These are phyloP conservation scores for Chloromyia formosa DNA, from an alignment of 2,888 invertebrate species.

Conservation along the genomic window DNA sequence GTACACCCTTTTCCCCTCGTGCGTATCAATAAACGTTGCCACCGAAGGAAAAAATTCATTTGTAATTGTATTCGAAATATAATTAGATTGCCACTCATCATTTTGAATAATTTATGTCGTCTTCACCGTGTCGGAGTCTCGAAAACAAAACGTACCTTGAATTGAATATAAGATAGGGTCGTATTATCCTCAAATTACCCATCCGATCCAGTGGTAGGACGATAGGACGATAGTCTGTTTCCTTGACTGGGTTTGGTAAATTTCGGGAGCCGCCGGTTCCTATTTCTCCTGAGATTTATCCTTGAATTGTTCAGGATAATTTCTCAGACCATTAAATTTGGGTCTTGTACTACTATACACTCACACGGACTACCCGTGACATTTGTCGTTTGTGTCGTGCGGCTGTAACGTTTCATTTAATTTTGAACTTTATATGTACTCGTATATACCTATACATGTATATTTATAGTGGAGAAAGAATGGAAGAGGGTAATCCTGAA, in stretches of 20 bases:
- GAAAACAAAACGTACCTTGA: neutral
- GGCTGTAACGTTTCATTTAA: conserved; percentile 18
- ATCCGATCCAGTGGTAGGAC: neutral
- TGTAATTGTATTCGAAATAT: conserved; percentile 35
- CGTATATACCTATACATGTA: too few species aligned
- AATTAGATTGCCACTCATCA: conserved; percentile 36
- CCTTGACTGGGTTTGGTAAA: neutral
- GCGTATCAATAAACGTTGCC: neutral
- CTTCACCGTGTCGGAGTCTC: neutral
- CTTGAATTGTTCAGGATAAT: conserved; percentile 28
- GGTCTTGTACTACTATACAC: too few species aligned
- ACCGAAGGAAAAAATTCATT: neutral
- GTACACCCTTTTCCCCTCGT: neutral
- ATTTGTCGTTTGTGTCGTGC: conserved; percentile 13
- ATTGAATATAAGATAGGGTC: neutral
- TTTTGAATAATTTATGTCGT: conserved; percentile 29
- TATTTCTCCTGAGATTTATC: conserved; percentile 20
- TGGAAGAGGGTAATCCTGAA: too few species aligned
- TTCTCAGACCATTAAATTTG: conserved; percentile 31
- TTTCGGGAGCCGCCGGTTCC: neutral
- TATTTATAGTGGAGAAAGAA: neutral
- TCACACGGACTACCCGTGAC: too few species aligned
- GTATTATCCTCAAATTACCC: conserved; percentile 16
- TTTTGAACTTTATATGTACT: neutral
- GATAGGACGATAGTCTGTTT: conserved; percentile 1